Conservation (phyloP, 2,797 vertebrate species). For the Danio albolineatus region DNA sequence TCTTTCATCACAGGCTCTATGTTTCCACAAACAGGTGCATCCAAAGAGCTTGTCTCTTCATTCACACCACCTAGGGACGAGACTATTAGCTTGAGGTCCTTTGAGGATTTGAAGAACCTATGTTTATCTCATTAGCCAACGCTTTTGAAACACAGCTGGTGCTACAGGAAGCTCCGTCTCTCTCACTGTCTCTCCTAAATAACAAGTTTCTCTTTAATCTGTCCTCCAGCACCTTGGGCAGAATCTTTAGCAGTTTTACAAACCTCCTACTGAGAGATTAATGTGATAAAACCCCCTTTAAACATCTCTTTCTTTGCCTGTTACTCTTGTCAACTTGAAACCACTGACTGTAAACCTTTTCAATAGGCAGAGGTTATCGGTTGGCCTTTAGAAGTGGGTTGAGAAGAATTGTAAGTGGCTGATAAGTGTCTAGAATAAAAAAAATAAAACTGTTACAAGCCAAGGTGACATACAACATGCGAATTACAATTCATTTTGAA, state of each 20-base stretch:
- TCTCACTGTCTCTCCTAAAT: background rate
- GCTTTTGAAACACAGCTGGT: slow-evolving; percentile 34
- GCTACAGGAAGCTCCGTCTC: background rate
- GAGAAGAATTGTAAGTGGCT: background rate
- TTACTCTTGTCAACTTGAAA: background rate
- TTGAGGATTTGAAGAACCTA: slow-evolving; percentile 25
- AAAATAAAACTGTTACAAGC: background rate
- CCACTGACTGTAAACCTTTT: slow-evolving; percentile 4
- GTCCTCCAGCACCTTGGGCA: slow-evolving; percentile 38
- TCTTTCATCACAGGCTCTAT: slow-evolving; percentile 14
- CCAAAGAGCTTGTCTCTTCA: slow-evolving; percentile 1
- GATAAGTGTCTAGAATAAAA: slow-evolving; percentile 1
- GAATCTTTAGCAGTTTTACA: slow-evolving; percentile 28
- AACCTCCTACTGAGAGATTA: slow-evolving; percentile 20
- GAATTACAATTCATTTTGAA: background rate
- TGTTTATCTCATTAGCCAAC: slow-evolving; percentile 36
- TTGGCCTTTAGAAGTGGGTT: slow-evolving; percentile 5
- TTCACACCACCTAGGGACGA: slow-evolving; percentile 8
- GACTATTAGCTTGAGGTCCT: slow-evolving; percentile 33
- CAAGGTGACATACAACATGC: background rate
- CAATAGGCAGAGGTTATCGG: background rate
- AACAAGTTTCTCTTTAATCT: slow-evolving; percentile 45
- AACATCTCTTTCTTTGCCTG: slow-evolving; percentile 17
- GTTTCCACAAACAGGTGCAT: slow-evolving; percentile 22
- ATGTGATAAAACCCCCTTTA: slow-evolving; percentile 24